A percentile compares a stretch with the other conserved stretches of the same genome.
phyloP scores from a whole-genome alignment of 1,140 invertebrate genomes.

The Melipona quadrifasciata region DNA sequence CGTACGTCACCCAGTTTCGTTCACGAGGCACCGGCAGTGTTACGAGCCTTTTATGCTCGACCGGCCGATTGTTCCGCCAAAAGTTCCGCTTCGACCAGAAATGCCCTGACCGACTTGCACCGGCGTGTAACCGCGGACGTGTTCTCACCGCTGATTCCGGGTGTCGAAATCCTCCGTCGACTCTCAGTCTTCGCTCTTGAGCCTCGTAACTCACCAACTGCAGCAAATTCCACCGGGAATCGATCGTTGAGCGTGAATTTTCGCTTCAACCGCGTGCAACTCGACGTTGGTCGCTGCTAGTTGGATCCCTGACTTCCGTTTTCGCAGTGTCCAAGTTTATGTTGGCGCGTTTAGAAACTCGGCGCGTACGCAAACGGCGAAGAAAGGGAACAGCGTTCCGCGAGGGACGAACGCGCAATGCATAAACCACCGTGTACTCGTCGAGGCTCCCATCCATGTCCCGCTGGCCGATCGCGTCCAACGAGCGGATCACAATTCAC shows the following conservation, averaged over 20 bases:
- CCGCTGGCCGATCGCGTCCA: background rate
- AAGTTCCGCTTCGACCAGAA: background rate
- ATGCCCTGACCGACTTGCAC: background rate
- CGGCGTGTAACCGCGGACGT: background rate
- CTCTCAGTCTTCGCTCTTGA: background rate
- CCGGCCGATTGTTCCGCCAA: conserved; percentile 5
- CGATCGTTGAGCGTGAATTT: background rate
- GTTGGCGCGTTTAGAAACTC: background rate
- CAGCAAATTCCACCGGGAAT: no score
- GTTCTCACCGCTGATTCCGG: background rate
- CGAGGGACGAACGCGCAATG: background rate
- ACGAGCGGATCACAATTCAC: conserved; percentile 26
- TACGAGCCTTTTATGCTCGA: conserved; percentile 23
- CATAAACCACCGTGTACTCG: conserved; percentile 16
- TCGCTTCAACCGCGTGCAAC: background rate
- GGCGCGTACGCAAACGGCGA: background rate
- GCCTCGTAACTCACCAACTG: no score
- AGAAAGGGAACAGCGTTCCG: background rate
- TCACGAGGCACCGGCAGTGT: conserved; percentile 2
- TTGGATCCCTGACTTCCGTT: background rate
- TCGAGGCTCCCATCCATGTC: background rate
- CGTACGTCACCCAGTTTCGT: conserved; percentile 45
- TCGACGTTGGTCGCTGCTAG: background rate
- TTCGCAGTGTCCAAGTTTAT: background rate
- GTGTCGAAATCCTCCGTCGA: background rate